Percentiles rank a stretch among this genome's conserved stretches.
Conservation (phyloP, 2,888 invertebrate species). For the Microctonus hyperodae region DNA sequence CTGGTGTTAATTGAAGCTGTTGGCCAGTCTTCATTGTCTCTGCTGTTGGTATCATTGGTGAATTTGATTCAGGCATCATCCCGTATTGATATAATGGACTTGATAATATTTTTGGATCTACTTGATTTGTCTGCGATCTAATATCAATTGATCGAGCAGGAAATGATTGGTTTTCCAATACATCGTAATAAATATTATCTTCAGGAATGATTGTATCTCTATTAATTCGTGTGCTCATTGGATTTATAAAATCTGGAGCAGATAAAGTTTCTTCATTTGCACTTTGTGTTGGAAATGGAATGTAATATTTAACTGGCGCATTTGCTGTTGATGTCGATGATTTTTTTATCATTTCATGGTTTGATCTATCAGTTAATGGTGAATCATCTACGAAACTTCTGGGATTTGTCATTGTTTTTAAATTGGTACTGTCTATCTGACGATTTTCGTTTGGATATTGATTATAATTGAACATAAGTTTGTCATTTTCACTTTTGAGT, state of each 20-base stretch:
- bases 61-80: slow-evolving; percentile 26
- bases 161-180: too few species aligned
- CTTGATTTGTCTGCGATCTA: background rate
- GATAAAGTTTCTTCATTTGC: background rate
- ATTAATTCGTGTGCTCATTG: background rate
- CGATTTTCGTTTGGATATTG: too few species aligned
- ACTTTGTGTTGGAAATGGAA: background rate
- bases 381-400: slow-evolving; percentile 14
- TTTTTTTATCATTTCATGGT: slow-evolving; percentile 22
- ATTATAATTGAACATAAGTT: too few species aligned
- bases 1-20: slow-evolving; percentile 38
- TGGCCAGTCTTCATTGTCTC: slow-evolving; percentile 52
- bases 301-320: slow-evolving; percentile 4
- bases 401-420: background rate
- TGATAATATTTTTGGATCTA: slow-evolving; percentile 27
- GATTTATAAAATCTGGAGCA: background rate
- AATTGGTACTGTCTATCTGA: too few species aligned
- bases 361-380: slow-evolving; percentile 23
- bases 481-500: background rate
- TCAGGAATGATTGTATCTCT: background rate
- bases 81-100: slow-evolving; percentile 17
- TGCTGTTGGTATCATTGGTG: slow-evolving; percentile 41
- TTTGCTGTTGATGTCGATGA: background rate
- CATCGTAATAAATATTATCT: too few species aligned
- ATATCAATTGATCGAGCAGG: too few species aligned